phyloP scores from a whole-genome alignment of 2,888 invertebrate genomes.

The Temnothorax ravouxi region DNA sequence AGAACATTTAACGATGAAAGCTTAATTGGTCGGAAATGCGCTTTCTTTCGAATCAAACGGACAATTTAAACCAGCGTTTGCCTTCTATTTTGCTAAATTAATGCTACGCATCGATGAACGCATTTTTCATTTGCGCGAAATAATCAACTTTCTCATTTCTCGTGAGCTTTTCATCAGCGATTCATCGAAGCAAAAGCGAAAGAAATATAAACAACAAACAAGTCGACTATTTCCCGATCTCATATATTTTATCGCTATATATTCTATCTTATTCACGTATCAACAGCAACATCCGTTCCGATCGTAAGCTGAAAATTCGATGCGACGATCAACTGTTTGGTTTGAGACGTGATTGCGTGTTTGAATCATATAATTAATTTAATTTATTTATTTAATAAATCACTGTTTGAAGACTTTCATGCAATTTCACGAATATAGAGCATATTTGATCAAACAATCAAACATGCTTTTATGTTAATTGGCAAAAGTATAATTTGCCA shows the following conservation, averaged over 20 bases:
- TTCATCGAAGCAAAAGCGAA: constrained; percentile 20
- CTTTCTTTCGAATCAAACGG: neutral
- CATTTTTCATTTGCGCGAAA: constrained; percentile 30
- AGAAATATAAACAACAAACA: neutral
- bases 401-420: constrained; percentile 2
- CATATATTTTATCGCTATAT: constrained; percentile 12
- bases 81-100: constrained; percentile 15
- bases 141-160: neutral
- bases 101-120: constrained; percentile 30
- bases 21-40: neutral
- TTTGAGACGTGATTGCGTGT: constrained; percentile 5
- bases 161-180: neutral
- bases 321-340: constrained; percentile 26
- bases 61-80: neutral
- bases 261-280: constrained; percentile 49
- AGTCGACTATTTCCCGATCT: neutral
- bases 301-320: constrained; percentile 36
- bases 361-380: constrained; percentile 3
- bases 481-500: neutral
- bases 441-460: neutral
- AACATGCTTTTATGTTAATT: neutral
- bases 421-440: neutral
- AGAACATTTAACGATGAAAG: neutral
- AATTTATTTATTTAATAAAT: constrained; percentile 16
- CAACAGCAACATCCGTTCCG: constrained; percentile 50